Evolutionary conservation across 2,113 vertebrate species (phyloP), one percentile per base, ranked within the genome.

Genomic region (Perognathus longimembris): DNA sequence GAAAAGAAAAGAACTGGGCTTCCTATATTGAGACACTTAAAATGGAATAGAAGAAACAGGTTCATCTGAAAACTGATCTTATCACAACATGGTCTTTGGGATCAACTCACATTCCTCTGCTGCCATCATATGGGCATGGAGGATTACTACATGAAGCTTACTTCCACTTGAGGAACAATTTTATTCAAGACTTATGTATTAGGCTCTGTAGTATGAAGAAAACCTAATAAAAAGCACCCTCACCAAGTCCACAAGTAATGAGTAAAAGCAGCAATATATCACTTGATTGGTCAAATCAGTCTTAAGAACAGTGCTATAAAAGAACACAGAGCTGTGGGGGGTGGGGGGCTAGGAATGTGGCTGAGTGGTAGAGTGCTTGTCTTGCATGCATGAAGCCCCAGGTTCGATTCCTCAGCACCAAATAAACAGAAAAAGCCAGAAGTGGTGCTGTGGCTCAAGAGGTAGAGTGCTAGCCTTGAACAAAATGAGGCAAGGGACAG

Each of bases 81-180:
- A 90, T 86, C 61, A 75, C 30, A 36, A 54, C 76, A 82, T 4
- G 50, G 50, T 40, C 42, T 95, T 38, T 1, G 15, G 70, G 36
- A 57, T 42, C 42, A 22, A 66, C 9, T 42, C 32, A 9, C 6
- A 10, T 38, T 71, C 85, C 78, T 94, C 74, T 95, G 89, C 96
- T 95, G 94, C 95, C 96, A 91, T 77, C 96, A 92, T 40, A 82
- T 82, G 96, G 96, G 57, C 34, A 42, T 0, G 61, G 32, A 17
- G 1, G 28, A 40, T 50, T 42, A 76, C 69, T 78, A 91, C 85
- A 81, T 4, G 14, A 66, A 11, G 2, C 30, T 81, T 36, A 78
- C 40, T 91, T 80, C 57, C 61, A 80, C 73, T 18, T 75, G 20
- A 85, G 54, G 77, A 91, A 84, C 30, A 21, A 21, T 21, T 71